Conservation (phyloP, 2,888 invertebrate species). For the Julus scandinavius region DNA sequence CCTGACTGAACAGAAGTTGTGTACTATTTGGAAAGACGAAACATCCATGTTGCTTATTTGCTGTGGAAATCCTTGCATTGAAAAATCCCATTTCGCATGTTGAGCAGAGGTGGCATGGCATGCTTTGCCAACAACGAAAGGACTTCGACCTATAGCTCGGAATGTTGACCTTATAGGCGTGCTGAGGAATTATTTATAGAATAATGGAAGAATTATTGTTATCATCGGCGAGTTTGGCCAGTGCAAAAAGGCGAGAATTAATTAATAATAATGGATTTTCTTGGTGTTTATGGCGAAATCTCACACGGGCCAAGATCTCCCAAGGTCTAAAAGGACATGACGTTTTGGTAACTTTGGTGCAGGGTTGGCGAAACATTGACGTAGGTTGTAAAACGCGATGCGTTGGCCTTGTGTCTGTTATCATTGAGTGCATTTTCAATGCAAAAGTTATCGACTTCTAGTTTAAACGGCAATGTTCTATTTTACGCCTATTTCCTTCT, state of each 20-base stretch:
- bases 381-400: no score
- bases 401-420: no score
- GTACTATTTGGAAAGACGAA: not conserved
- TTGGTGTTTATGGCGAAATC: constrained; percentile 6
- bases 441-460: no score
- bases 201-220: constrained; percentile 8
- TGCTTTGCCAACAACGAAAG: constrained; percentile 20
- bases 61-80: not conserved
- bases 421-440: no score
- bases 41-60: not conserved
- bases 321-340: not conserved
- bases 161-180: constrained; percentile 34
- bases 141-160: constrained; percentile 31
- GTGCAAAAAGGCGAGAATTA: not conserved
- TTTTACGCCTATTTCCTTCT: no score
- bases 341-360: no score
- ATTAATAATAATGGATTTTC: not conserved
- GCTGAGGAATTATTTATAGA: not conserved
- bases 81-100: not conserved
- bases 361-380: no score
- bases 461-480: no score
- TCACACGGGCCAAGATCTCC: not conserved
- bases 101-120: not conserved
- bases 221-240: not conserved
- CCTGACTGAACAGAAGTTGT: not conserved